These are phyloP conservation scores for Mionectes olivaceus DNA, from an alignment of 2,797 vertebrate genomes.

Conservation along the genomic window DNA sequence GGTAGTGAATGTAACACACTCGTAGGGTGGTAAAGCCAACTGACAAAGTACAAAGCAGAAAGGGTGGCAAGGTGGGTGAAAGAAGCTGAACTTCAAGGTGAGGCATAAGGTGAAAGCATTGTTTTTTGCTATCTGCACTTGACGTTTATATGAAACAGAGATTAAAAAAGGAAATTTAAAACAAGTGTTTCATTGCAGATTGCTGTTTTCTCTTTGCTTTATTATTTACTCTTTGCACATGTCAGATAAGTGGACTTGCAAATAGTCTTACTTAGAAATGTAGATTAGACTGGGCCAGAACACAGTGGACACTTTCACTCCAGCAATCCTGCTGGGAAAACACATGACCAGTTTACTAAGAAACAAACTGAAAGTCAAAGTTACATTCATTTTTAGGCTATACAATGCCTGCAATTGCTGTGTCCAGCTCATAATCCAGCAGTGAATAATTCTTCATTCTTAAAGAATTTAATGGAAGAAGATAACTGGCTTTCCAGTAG, in stretches of 20 bases:
- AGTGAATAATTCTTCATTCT: slow-evolving; percentile 10
- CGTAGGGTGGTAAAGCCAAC: neutral
- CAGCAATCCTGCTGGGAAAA: slow-evolving; percentile 6
- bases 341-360: neutral
- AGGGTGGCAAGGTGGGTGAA: neutral
- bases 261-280: slow-evolving; percentile 67
- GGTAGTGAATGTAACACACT: neutral
- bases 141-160: neutral
- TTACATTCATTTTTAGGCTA: neutral
- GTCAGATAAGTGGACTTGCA: slow-evolving; percentile 59
- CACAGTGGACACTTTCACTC: slow-evolving; percentile 26
- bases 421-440: neutral
- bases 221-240: slow-evolving; percentile 50
- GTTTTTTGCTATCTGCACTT: neutral
- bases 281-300: slow-evolving; percentile 47
- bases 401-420: neutral
- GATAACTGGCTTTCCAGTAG: neutral
- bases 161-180: slow-evolving; percentile 43
- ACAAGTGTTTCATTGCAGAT: slow-evolving; percentile 56
- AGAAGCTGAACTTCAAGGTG: neutral
- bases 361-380: neutral
- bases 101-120: neutral
- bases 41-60: neutral
- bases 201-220: neutral
- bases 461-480: neutral